phyloP scores from a whole-genome alignment of 2,888 invertebrate species.

The Chirona hameri region DNA sequence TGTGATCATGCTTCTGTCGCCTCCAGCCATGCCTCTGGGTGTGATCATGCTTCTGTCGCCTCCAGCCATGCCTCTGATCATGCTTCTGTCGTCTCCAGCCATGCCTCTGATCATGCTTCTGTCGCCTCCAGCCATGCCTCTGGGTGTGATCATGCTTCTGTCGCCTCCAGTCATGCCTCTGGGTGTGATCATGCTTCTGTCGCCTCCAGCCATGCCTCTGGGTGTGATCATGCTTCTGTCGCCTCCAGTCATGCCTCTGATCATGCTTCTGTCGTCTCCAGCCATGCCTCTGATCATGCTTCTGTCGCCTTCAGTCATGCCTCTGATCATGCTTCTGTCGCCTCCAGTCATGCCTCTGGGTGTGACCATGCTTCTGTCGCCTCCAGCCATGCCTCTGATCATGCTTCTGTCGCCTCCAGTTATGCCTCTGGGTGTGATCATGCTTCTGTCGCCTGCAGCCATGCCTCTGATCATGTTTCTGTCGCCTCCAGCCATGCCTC shows the following conservation, averaged over 20 bases:
- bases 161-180: too few species aligned
- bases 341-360: constrained; percentile 55
- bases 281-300: constrained; percentile 68
- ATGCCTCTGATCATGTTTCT: too few species aligned
- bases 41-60: not conserved
- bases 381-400: too few species aligned
- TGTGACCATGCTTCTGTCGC: too few species aligned
- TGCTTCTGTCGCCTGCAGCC: too few species aligned
- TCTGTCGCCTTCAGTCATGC: not conserved
- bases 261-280: constrained; percentile 45
- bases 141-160: too few species aligned
- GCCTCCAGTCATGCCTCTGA: not conserved
- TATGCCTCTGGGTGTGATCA: not conserved
- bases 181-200: not conserved
- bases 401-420: too few species aligned
- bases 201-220: constrained; percentile 40
- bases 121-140: too few species aligned
- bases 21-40: constrained; percentile 43
- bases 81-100: too few species aligned
- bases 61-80: constrained; percentile 41
- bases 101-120: too few species aligned
- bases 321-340: not conserved
- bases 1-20: not conserved
- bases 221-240: not conserved
- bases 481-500: not conserved